Conservation (phyloP, 2,888 invertebrate genomes). For the Drosophila nigricruria region DNA sequence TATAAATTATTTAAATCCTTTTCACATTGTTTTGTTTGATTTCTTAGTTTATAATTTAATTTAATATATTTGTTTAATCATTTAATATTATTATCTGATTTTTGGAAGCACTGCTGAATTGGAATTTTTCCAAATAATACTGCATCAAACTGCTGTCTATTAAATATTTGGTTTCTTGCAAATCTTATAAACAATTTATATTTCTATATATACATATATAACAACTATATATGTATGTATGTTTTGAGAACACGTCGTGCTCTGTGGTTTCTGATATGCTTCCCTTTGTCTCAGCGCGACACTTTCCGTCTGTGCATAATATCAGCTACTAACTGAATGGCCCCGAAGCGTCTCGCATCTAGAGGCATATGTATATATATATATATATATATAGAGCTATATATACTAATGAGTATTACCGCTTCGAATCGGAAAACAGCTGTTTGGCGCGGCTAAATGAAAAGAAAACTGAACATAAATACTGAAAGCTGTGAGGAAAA, state of each 20-base stretch:
- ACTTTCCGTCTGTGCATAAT: slow-evolving; percentile 29
- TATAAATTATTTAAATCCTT: no score
- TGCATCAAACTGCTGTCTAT: no score
- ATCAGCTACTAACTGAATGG: slow-evolving; percentile 36
- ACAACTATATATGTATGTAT: neutral
- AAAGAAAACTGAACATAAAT: slow-evolving; percentile 42
- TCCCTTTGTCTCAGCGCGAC: slow-evolving; percentile 25
- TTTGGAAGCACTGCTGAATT: no score
- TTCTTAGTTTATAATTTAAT: no score
- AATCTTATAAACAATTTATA: slow-evolving; percentile 1
- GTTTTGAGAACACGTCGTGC: slow-evolving; percentile 11
- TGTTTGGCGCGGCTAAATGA: slow-evolving; percentile 51
- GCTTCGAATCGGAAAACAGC: slow-evolving; percentile 56
- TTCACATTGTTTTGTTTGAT: no score
- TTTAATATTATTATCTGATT: no score
- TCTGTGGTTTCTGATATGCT: slow-evolving; percentile 14
- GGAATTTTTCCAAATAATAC: no score
- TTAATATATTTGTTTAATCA: no score
- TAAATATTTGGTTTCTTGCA: slow-evolving; percentile 22
- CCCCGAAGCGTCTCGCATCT: slow-evolving; percentile 18
- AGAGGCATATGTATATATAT: slow-evolving; percentile 4
- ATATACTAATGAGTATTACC: slow-evolving; percentile 38
- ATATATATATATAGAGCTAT: slow-evolving; percentile 10
- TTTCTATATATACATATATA: neutral
- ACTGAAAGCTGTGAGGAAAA: slow-evolving; percentile 5